Evolutionary conservation across 92 coral and sea anemone species (phyloP), one percentile per base, ranked within the genome.

Genomic region (Diadumene lineata): DNA sequence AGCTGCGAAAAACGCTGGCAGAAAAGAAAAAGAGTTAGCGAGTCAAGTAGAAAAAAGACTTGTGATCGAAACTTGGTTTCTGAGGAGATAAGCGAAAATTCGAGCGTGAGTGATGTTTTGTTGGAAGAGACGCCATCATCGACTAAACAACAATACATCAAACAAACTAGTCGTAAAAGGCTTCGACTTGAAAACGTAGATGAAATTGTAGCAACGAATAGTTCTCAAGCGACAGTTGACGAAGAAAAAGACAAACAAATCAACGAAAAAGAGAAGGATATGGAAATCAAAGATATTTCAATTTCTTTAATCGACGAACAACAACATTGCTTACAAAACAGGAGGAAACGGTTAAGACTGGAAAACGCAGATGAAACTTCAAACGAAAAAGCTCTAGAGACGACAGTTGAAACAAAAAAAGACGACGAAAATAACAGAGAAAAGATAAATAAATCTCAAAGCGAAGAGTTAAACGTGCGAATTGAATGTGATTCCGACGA

Each of bases 1-100:
- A 74, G 72, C 46, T 60, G 75, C 43, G 74, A 51, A 43, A 69
- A 64, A 16, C 8, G 71, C 43, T 56, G 63, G 72, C 30, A 43
- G 24, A 38, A 70, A 25, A 63, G 43, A 63, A 50, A 13, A 13
- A 31, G 50, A 26, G 29, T 28, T 8, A 58, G 31, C 30, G 55
- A 1, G 32, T 65, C 69, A 71, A 25, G 4, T 21, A 21, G 50
- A 8, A 66, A 77, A 48, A 70, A 50, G 64, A 19, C 1, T 9
- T 7, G 34, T 63, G 34, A 38, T 25, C 62, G 22, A 46, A 50
- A 22, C 46, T 15, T 33, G 23, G 19, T 7, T 46, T 51, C 0
- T 8, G 28, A 62, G 43, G 19, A 56, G 55, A 19, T 25, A 8
- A 26, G 57, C 2, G 8, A 23, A 2, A 16, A 22, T 16, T 53